Conservation (phyloP, 1,140 invertebrate genomes). For the Zaprionus inermis region DNA sequence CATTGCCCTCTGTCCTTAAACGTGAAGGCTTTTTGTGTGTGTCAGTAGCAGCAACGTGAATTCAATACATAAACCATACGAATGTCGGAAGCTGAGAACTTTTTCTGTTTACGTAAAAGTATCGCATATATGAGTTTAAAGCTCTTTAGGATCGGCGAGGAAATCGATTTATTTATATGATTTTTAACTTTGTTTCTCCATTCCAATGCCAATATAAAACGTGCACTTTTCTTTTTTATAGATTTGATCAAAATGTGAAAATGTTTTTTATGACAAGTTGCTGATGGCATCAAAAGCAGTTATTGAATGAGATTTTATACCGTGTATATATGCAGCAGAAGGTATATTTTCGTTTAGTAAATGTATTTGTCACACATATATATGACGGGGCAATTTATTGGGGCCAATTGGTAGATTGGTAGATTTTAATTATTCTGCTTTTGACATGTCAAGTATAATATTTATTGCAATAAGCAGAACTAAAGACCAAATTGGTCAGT, state of each 20-base stretch:
- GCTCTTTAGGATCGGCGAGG: neutral
- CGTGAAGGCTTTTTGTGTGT: neutral
- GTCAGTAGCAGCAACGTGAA: slow-evolving; percentile 1
- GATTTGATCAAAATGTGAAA: neutral
- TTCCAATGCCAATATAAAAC: neutral
- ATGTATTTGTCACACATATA: too few species aligned
- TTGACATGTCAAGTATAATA: neutral
- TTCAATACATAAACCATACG: neutral
- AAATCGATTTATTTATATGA: slow-evolving; percentile 13
- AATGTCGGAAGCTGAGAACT: neutral
- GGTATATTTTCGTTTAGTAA: neutral
- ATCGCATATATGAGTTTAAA: slow-evolving; percentile 34
- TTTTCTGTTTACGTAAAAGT: neutral
- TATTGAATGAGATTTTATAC: neutral
- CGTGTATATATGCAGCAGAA: neutral
- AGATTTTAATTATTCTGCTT: neutral
- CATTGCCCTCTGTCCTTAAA: neutral
- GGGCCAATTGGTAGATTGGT: too few species aligned
- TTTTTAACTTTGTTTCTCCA: slow-evolving; percentile 9
- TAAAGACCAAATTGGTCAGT: neutral
- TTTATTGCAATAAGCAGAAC: neutral
- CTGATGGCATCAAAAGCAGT: neutral
- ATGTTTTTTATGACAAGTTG: slow-evolving; percentile 20
- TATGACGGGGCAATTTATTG: too few species aligned
- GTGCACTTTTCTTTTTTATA: slow-evolving; percentile 4